Evolutionary conservation across 2,113 vertebrate genomes (phyloP).

Genomic region (Muscicapa adusta): DNA sequence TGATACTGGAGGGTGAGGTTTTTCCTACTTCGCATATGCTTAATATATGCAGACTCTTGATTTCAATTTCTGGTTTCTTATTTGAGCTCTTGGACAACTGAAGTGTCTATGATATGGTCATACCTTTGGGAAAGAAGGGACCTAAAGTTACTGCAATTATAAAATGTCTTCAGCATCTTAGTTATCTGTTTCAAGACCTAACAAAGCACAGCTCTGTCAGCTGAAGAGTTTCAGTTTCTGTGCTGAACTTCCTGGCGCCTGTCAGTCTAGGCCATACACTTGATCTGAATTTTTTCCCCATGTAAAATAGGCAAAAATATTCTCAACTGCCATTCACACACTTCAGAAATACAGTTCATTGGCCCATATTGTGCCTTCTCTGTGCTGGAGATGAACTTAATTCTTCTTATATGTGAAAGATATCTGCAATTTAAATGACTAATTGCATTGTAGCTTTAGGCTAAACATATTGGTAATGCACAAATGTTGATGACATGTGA

Average conservation of each 20-base stretch:
- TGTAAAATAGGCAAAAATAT: slow-evolving; percentile 43
- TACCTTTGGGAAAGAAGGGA: background rate
- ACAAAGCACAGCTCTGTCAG: background rate
- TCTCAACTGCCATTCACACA: slow-evolving; percentile 24
- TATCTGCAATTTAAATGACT: slow-evolving; percentile 71
- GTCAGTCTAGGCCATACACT: slow-evolving; percentile 27
- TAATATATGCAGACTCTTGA: background rate
- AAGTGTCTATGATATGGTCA: background rate
- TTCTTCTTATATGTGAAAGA: slow-evolving; percentile 55
- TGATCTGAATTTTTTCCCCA: background rate
- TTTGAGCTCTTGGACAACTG: background rate
- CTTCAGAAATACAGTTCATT: slow-evolving; percentile 9
- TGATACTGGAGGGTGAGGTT: background rate
- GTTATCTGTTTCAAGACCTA: background rate
- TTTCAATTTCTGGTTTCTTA: background rate
- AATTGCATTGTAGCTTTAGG: slow-evolving; percentile 68
- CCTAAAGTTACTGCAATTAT: background rate
- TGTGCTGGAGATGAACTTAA: slow-evolving; percentile 43
- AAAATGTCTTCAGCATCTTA: background rate
- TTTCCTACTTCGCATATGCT: background rate
- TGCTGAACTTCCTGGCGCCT: background rate
- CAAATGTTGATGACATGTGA: slow-evolving; percentile 67
- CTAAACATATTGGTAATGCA: slow-evolving; percentile 60
- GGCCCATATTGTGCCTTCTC: background rate
- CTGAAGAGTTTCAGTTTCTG: background rate